Evolutionary conservation across 2,888 invertebrate species (phyloP), one percentile per base, ranked within the genome.

Genomic region (Oasisia sp.): DNA sequence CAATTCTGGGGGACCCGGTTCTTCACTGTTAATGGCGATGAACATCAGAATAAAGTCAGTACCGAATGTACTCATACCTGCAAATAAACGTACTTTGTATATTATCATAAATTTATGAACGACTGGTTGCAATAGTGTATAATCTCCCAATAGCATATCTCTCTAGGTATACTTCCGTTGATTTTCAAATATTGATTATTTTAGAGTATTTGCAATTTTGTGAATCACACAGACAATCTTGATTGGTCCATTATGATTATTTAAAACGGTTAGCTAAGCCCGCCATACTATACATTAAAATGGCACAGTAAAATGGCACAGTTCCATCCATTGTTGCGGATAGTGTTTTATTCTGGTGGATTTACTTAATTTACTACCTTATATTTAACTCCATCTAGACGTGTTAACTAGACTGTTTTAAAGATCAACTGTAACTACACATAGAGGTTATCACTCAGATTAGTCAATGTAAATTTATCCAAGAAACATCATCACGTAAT

Each of bases 11-110:
- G 74, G n/a, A 74, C 3, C 27, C n/a, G 74, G 74, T 5, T 74
- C 74, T 74, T 74, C 74, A n/a, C 74, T 74, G 74, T 74, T 74
- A n/a, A 74, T 74, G 74, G 19, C 74, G 74, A 74, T 74, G n/a
- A 74, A 74, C 74, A 74, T 74, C 19, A 74, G 27, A 19, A 74
- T 74, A 74, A 74, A 74, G 74, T 74, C 74, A n/a, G 74, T 74
- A 74, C 74, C 74, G 74, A 27, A 74, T 27, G 74, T 74, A n/a
- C 27, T 74, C 74, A 74, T 74, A 7, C 74, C 74, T 74, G 74
- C 5, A 74, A 74, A 27, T 19, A 7, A 74, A 58, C 9, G 4
- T 19, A n/a, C n/a, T n/a, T 7, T n/a, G 27, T 74, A 4, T 19
- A 2, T 19, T 19, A 74, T 7, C 2, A 27, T 74, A 27, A 74